These are phyloP conservation scores for Monopis laevigella DNA, from an alignment of 2,888 invertebrate genomes.

Conservation along the genomic window DNA sequence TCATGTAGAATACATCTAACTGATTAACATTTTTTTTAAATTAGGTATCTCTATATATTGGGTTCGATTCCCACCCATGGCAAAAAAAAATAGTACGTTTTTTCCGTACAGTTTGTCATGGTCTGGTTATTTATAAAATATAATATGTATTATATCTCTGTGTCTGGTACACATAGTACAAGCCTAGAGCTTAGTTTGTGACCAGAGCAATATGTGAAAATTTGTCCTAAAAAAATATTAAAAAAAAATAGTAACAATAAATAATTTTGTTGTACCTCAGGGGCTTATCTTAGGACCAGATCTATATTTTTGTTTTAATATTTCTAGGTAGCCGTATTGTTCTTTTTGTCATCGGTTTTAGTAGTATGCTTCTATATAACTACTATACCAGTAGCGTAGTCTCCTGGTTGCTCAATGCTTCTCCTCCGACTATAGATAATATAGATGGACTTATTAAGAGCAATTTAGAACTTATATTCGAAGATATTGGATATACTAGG, in stretches of 20 bases:
- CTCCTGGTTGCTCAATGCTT: slow-evolving; percentile 61
- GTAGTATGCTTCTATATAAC: slow-evolving; percentile 58
- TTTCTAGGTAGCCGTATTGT: slow-evolving; percentile 23
- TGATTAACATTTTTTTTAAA: slow-evolving; percentile 37
- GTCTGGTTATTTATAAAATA: too few relatives aligned
- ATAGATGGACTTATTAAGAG: slow-evolving; percentile 59
- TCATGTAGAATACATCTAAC: slow-evolving; percentile 37
- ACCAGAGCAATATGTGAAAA: too few relatives aligned
- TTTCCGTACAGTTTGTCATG: too few relatives aligned
- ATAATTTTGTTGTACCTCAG: slow-evolving; percentile 61
- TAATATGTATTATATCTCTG: too few relatives aligned
- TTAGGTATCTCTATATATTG: slow-evolving; percentile 44
- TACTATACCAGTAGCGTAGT: slow-evolving; percentile 70
- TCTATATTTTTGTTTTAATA: slow-evolving; percentile 21
- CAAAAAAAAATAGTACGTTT: too few relatives aligned
- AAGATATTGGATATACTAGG: slow-evolving; percentile 54
- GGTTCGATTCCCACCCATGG: too few relatives aligned
- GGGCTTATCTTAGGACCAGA: slow-evolving; percentile 50
- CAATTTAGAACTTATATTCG: slow-evolving; percentile 51
- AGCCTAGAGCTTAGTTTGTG: too few relatives aligned
- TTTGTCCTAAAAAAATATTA: too few relatives aligned
- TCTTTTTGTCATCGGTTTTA: slow-evolving; percentile 41
- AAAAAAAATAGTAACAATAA: too few relatives aligned
- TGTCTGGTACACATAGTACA: too few relatives aligned
- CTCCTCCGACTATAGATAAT: slow-evolving; percentile 56